phyloP scores from a whole-genome alignment of 2,113 vertebrate genomes.

The Upupa epops region DNA sequence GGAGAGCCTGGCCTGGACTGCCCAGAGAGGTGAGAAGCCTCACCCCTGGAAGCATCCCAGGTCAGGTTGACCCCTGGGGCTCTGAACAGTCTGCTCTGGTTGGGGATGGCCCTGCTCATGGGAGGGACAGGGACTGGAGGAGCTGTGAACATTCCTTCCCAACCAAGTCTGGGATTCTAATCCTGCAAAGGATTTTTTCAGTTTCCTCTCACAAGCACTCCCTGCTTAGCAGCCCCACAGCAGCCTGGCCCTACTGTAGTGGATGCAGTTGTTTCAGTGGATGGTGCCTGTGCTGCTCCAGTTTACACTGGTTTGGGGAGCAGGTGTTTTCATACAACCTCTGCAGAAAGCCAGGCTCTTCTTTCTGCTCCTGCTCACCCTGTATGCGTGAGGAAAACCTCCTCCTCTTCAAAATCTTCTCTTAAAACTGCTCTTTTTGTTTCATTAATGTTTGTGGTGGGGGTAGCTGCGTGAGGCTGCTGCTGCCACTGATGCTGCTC shows the following conservation, averaged over 20 bases:
- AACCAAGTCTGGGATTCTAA: neutral
- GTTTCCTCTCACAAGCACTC: fast-evolving
- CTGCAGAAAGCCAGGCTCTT: neutral
- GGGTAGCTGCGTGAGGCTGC: neutral
- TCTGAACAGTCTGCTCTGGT: too few relatives aligned
- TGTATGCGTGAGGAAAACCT: fast-evolving
- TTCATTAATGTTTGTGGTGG: neutral
- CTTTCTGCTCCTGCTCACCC: neutral
- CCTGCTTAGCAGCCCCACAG: neutral
- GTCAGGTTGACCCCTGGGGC: too few relatives aligned
- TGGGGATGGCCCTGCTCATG: too few relatives aligned
- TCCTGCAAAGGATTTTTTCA: neutral
- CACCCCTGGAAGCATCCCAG: too few relatives aligned
- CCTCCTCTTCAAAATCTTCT: neutral
- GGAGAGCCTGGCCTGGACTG: too few relatives aligned
- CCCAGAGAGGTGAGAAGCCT: too few relatives aligned
- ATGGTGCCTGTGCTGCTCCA: neutral
- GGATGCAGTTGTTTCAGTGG: neutral
- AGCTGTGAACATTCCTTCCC: too few relatives aligned
- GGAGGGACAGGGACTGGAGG: too few relatives aligned
- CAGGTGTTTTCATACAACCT: neutral
- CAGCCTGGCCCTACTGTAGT: too few relatives aligned
- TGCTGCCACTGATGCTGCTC: neutral
- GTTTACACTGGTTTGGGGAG: neutral
- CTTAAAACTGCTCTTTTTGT: neutral